These are phyloP conservation scores for Gryllus longicercus DNA, from an alignment of 2,888 invertebrate genomes.

Conservation along the genomic window DNA sequence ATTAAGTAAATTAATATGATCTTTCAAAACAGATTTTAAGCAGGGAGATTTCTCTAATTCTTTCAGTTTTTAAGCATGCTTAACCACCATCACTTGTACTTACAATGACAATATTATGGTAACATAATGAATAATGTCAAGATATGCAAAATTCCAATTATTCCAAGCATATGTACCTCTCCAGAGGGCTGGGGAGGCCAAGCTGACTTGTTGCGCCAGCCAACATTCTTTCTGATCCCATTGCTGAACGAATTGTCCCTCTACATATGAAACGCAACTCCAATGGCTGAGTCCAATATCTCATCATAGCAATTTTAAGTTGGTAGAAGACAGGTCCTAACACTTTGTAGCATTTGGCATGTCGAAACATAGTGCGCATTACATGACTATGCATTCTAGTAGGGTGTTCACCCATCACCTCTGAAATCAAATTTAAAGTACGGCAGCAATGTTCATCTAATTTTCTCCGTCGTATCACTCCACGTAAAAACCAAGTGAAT, in stretches of 20 bases:
- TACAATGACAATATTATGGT: slow-evolving; percentile 1
- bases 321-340: slow-evolving; percentile 43
- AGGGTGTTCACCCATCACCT: slow-evolving; percentile 42
- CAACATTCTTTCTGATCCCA: slow-evolving; percentile 33
- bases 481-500: slow-evolving; percentile 43
- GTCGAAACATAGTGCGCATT: slow-evolving; percentile 43
- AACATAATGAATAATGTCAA: not conserved
- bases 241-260: slow-evolving; percentile 36
- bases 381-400: slow-evolving; percentile 42
- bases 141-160: slow-evolving; percentile 23
- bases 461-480: slow-evolving; percentile 41
- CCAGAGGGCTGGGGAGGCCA: slow-evolving; percentile 35
- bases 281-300: slow-evolving; percentile 42
- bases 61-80: not conserved
- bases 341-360: slow-evolving; percentile 42
- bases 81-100: not conserved
- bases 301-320: slow-evolving; percentile 41
- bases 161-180: slow-evolving; percentile 37
- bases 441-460: slow-evolving; percentile 40
- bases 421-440: slow-evolving; percentile 40
- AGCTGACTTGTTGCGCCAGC: slow-evolving; percentile 31
- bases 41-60: not conserved
- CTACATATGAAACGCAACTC: slow-evolving; percentile 39
- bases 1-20: not conserved
- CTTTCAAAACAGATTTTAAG: not conserved